Percentiles rank a stretch among this genome's conserved stretches.
phyloP scores from a whole-genome alignment of 2,113 vertebrate genomes.

The Daphoenositta chrysoptera region DNA sequence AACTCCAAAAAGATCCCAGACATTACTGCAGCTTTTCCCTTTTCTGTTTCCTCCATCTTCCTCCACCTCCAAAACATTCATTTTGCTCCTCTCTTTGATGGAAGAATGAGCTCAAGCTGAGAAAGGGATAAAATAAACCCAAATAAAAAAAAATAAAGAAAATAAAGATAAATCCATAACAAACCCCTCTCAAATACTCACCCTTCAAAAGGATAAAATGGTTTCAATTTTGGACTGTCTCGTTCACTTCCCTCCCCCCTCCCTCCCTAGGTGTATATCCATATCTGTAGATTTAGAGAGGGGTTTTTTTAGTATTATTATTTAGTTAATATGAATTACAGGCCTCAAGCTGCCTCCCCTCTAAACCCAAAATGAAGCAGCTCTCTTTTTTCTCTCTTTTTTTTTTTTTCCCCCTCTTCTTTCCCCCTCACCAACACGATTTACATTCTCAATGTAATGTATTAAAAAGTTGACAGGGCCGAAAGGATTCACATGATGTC shows the following conservation, averaged over 20 bases:
- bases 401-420: slow-evolving; percentile 53
- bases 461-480: slow-evolving; percentile 99
- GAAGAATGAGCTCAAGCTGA: slow-evolving; percentile 9
- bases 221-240: slow-evolving; percentile 72
- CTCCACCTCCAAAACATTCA: neutral
- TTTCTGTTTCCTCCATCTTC: slow-evolving; percentile 19
- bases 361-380: slow-evolving; percentile 80
- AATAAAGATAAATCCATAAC: slow-evolving; percentile 67
- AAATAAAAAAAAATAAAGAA: slow-evolving; percentile 22
- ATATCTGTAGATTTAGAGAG: slow-evolving; percentile 65
- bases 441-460: slow-evolving; percentile 99
- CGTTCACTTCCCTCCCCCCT: slow-evolving; percentile 20
- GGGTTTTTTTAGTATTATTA: slow-evolving; percentile 59
- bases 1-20: slow-evolving; percentile 1
- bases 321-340: slow-evolving; percentile 81
- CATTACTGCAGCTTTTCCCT: neutral
- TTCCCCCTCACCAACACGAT: slow-evolving; percentile 89
- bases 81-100: slow-evolving; percentile 8
- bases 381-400: slow-evolving; percentile 77
- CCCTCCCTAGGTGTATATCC: slow-evolving; percentile 25
- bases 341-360: slow-evolving; percentile 72
- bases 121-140: slow-evolving; percentile 53
- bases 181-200: slow-evolving; percentile 47
- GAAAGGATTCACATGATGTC: slow-evolving; percentile 99
- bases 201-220: slow-evolving; percentile 61